Conservation (phyloP, 2,113 vertebrate species). For the Cathartes aura region DNA sequence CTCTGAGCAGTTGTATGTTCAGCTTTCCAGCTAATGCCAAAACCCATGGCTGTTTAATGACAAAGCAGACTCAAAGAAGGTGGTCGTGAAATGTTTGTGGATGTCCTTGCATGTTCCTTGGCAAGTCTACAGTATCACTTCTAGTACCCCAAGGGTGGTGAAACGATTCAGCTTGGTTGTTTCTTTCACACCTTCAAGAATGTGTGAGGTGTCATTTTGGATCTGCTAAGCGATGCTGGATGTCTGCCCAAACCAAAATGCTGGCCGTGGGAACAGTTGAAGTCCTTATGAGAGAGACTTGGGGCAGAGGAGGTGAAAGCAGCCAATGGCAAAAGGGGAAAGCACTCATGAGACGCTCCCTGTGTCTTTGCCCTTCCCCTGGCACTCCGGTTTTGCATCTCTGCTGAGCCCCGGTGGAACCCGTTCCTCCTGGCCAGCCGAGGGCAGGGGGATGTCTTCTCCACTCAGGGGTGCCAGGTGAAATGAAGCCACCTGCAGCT, state of each 20-base stretch:
- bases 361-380: not conserved
- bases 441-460: not conserved
- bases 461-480: not conserved
- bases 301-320: not conserved
- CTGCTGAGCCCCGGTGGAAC: not conserved
- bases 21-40: not conserved
- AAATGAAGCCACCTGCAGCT: not conserved
- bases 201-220: conserved; percentile 40
- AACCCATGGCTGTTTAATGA: conserved; percentile 1
- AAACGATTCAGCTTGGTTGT: conserved; percentile 43
- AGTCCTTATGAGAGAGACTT: conserved; percentile 18
- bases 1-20: not conserved
- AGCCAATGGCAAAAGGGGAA: not conserved
- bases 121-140: not conserved
- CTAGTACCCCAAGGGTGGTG: not conserved
- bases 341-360: not conserved
- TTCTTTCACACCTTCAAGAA: conserved; percentile 63
- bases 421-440: not conserved
- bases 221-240: conserved; percentile 52
- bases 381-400: not conserved
- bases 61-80: conserved; percentile 8
- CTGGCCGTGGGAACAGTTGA: conserved; percentile 23
- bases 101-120: conserved; percentile 39
- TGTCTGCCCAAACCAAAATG: conserved; percentile 28
- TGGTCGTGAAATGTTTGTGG: conserved; percentile 58